These are phyloP conservation scores for Nymphalis polychloros DNA, from an alignment of 2,888 invertebrate species.

Conservation along the genomic window DNA sequence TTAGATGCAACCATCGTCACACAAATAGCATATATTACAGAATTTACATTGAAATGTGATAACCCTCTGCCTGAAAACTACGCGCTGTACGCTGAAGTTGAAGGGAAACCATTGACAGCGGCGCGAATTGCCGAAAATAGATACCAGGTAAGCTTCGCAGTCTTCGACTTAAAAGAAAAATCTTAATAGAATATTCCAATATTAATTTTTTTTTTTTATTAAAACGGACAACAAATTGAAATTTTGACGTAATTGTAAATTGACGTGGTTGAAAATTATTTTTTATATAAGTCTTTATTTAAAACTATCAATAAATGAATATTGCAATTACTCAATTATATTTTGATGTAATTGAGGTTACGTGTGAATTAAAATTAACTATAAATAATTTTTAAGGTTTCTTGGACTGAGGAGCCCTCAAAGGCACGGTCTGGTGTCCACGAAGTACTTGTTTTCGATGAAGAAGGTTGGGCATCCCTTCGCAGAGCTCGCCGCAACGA, in stretches of 20 bases:
- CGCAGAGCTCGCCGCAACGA: constrained; percentile 90
- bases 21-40: constrained; percentile 94
- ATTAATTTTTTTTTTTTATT: background rate
- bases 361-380: too few species aligned
- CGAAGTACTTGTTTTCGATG: constrained; percentile 91
- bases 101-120: constrained; percentile 92
- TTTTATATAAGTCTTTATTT: too few species aligned
- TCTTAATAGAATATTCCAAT: background rate
- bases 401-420: constrained; percentile 95
- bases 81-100: constrained; percentile 93
- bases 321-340: background rate
- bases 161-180: background rate
- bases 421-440: constrained; percentile 91
- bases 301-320: background rate
- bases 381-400: constrained; percentile 83
- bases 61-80: constrained; percentile 84
- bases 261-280: too few species aligned
- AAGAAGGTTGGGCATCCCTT: constrained; percentile 94
- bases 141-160: constrained; percentile 87
- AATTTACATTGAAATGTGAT: constrained; percentile 92
- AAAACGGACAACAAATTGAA: too few species aligned
- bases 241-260: too few species aligned
- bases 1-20: constrained; percentile 95
- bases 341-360: too few species aligned
- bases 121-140: constrained; percentile 88